A percentile compares a stretch with the other conserved stretches of the same genome.
Conservation (phyloP, 2,888 invertebrate genomes). For the Drymonia ruficornis region DNA sequence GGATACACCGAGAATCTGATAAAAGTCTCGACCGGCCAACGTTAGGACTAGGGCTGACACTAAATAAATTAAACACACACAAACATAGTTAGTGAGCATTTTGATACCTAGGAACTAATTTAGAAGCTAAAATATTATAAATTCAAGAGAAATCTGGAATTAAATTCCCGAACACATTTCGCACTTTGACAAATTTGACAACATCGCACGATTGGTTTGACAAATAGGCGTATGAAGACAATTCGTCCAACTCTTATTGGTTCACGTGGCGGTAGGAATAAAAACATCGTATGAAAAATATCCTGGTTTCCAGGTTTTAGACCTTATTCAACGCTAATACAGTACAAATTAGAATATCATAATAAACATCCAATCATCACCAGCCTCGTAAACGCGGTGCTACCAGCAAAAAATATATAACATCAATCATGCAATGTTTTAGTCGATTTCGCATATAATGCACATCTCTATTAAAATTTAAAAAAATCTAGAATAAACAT, state of each 20-base stretch:
- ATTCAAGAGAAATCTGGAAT: slow-evolving; percentile 42
- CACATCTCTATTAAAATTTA: neutral
- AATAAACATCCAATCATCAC: slow-evolving; percentile 27
- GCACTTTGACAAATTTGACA: slow-evolving; percentile 64
- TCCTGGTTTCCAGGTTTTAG: neutral
- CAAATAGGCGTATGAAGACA: slow-evolving; percentile 61
- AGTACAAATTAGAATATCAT: slow-evolving; percentile 9
- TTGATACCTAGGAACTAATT: slow-evolving; percentile 63
- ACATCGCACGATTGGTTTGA: slow-evolving; percentile 51
- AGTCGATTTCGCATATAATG: neutral
- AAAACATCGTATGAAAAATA: neutral
- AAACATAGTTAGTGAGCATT: slow-evolving; percentile 70
- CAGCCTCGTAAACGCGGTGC: slow-evolving; percentile 30
- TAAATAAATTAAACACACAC: slow-evolving; percentile 70
- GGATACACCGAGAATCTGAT: slow-evolving; percentile 94
- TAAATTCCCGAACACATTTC: slow-evolving; percentile 61
- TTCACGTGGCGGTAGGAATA: slow-evolving; percentile 6
- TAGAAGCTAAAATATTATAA: slow-evolving; percentile 46
- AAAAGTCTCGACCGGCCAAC: slow-evolving; percentile 94
- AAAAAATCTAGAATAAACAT: too few relatives aligned
- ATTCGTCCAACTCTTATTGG: slow-evolving; percentile 76
- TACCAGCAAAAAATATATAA: slow-evolving; percentile 12
- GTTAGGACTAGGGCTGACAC: slow-evolving; percentile 64
- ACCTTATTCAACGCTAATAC: neutral
- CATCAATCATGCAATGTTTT: neutral